Evolutionary conservation across 2,113 vertebrate genomes (phyloP), one percentile per base, ranked within the genome.

Genomic region (Carlito syrichta): DNA sequence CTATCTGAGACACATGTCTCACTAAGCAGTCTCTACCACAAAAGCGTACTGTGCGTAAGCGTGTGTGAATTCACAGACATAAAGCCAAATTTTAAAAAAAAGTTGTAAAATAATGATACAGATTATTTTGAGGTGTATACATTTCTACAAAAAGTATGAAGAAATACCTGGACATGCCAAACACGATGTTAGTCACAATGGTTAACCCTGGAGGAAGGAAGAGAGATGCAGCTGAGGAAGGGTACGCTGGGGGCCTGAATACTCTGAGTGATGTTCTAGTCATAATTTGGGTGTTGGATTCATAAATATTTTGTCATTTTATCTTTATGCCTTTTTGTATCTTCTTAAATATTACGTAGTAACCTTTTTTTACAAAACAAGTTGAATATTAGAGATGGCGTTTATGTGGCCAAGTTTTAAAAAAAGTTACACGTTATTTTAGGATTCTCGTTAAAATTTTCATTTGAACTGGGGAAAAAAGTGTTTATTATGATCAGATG

Each of bases 391-490:
- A 74, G 54, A 91, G 50, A 38, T 92, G 73, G 14, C 10, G 52
- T 52, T 43, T 73, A 86, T 84, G 43, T 93, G 48, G 8, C 32
- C 69, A 89, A 52, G 13, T 86, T 96, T 78, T 95, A 94, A 92
- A 82, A 58, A 43, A 93, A 84, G 50, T 85, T 83, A 38, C 13
- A 48, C 84, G 9, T 40, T 94, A 66, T 85, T 81, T 94, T 93
- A 86, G 22, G n/a, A 27, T 94, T 89, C 43, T 85, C 45, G 22
- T 94, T 91, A 94, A 63, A 87, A 73, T 38, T 92, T 84, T 95
- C 25, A 63, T 81, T 92, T 88, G 52, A 81, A 27, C 62, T 79
- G 43, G 25, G 32, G 48, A 66, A 91, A 84, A 77, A 68, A n/a
- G 76, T 50, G 3, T 60, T 20, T 76, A 54, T 73, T 91, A 9